A percentile compares a stretch with the other conserved stretches of the same genome.
Conservation (phyloP, 2,113 vertebrate species). For the Glaucomys volans region DNA sequence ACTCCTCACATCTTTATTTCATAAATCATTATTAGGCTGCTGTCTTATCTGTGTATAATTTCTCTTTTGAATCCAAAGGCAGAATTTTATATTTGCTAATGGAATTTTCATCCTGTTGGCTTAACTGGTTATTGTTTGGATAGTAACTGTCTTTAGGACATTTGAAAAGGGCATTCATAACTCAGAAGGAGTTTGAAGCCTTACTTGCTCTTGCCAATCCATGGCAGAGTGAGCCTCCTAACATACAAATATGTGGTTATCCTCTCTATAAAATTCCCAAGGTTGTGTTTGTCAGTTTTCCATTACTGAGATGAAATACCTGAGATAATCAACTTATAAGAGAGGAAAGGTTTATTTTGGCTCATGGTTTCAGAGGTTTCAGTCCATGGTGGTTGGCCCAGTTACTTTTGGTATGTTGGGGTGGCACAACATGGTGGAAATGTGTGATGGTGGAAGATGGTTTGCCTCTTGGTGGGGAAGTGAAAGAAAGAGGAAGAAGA, state of each 20-base stretch:
- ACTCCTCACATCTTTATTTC: slow-evolving; percentile 55
- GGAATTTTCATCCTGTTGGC: background rate
- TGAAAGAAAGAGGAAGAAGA: background rate
- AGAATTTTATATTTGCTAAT: slow-evolving; percentile 47
- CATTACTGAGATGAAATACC: background rate
- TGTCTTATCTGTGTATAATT: slow-evolving; percentile 28
- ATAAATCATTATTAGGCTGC: slow-evolving; percentile 27
- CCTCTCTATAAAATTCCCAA: background rate
- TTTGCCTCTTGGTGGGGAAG: background rate
- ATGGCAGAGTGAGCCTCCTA: background rate
- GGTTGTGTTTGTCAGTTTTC: background rate
- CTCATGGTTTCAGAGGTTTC: background rate
- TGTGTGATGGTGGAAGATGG: background rate
- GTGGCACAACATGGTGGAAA: background rate
- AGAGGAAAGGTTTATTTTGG: background rate
- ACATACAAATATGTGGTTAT: background rate
- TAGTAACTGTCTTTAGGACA: background rate
- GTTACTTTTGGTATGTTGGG: background rate
- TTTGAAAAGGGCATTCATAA: background rate
- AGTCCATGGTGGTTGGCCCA: background rate
- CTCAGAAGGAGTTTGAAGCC: background rate
- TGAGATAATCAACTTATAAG: background rate
- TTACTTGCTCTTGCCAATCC: background rate
- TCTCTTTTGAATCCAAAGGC: slow-evolving; percentile 19
- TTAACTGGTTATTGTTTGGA: background rate